Evolutionary conservation across 2,797 vertebrate species (phyloP), one percentile per base, ranked within the genome.

Genomic region (Karalla daura): DNA sequence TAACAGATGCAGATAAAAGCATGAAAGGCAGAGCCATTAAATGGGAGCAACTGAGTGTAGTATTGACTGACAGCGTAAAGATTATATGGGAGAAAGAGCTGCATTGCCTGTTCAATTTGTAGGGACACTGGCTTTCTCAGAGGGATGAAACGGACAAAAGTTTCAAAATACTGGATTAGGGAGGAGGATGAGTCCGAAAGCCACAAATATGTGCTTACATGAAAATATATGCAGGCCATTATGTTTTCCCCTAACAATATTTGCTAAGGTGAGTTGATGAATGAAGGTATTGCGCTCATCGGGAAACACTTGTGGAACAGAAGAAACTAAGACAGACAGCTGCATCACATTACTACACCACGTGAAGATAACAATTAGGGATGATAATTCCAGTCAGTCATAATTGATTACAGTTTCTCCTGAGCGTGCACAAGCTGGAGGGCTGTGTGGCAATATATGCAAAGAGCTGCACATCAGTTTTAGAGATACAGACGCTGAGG

Each of bases 341-440:
- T 52, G 33, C 47, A 35, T 62, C 10, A 20, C 18, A 28, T 47
- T 25, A 36, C 12, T 13, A 18, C 30, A 56, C 12, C 11, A 5
- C 14, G 12, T 27, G 44, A 36, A 47, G 7, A 49, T 8, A 40
- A 28, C 39, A 20, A 15, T 44, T 3, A 28, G 6, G 1, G 1
- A 10, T 18, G 44, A 33, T 58, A 50, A 64, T 52, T 17, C 59
- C 58, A 35, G 64, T 24, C 1, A 25, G 12, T 39, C 18, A 28
- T 12, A n/a, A n/a, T 36, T 53, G 6, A 70, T 61, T 59, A 17
- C 46, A 56, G 32, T 28, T 47, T 27, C 24, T 58, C 13, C 5
- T 17, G 20, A 18, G 11, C 18, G 33, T 15, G 17, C 20, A 14
- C 17, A 18, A 14, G 36, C 44, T 17, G 2, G 10, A 41, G 23